phyloP scores from a whole-genome alignment of 2,888 invertebrate genomes.

The Drosophila cognata region DNA sequence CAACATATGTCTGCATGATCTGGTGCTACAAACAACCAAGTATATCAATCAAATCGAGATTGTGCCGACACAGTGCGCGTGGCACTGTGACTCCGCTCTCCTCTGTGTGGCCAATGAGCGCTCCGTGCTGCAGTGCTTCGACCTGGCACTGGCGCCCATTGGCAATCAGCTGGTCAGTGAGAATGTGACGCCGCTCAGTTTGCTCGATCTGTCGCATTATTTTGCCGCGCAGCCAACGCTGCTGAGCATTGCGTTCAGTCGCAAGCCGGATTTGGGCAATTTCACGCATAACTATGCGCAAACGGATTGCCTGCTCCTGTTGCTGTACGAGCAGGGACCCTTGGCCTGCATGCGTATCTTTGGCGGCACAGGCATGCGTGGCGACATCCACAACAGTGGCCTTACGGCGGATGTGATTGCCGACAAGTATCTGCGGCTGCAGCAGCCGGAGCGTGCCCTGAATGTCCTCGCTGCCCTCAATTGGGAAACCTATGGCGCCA shows the following conservation, averaged over 20 bases:
- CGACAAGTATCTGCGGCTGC: constrained; percentile 88
- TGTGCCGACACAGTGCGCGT: constrained; percentile 89
- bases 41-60: constrained; percentile 90
- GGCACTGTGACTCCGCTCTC: constrained; percentile 90
- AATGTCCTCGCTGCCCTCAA: constrained; percentile 89
- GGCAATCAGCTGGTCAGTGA: constrained; percentile 89
- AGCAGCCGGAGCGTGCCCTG: constrained; percentile 89
- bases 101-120: constrained; percentile 89
- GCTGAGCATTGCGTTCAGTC: constrained; percentile 87
- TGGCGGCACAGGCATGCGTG: constrained; percentile 85
- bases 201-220: constrained; percentile 88
- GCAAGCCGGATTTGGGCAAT: constrained; percentile 85
- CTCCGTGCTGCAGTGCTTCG: constrained; percentile 91
- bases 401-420: constrained; percentile 88
- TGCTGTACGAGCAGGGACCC: constrained; percentile 88
- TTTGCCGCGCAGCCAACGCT: constrained; percentile 86
- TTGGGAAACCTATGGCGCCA: constrained; percentile 91
- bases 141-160: constrained; percentile 89
- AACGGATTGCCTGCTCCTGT: constrained; percentile 86
- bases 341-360: constrained; percentile 86
- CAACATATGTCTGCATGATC: constrained; percentile 92
- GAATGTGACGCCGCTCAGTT: constrained; percentile 87
- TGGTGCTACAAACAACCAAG: constrained; percentile 90
- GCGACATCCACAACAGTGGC: constrained; percentile 85
- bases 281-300: constrained; percentile 84